phyloP scores from a whole-genome alignment of 2,113 vertebrate genomes.

The Ameiurus melas region DNA sequence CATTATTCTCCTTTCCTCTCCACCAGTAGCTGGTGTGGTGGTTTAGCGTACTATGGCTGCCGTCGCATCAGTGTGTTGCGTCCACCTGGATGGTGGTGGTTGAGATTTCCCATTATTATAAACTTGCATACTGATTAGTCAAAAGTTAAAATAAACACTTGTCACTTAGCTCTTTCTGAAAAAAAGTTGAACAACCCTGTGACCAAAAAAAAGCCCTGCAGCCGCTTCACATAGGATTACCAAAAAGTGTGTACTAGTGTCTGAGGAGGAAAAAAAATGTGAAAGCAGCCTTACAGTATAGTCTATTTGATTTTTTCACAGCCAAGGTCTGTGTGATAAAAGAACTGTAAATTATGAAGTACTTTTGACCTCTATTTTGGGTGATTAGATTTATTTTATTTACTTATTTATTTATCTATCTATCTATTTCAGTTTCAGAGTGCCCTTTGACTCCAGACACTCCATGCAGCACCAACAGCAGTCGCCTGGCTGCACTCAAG shows the following conservation, averaged over 20 bases:
- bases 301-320: neutral
- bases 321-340: neutral
- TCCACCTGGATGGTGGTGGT: no score
- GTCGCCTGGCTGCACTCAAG: constrained; percentile 82
- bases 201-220: neutral
- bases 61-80: no score
- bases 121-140: neutral
- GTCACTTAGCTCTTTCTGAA: neutral
- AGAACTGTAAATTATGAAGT: neutral
- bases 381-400: neutral
- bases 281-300: neutral
- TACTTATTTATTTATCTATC: neutral
- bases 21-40: no score
- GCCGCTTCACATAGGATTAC: neutral
- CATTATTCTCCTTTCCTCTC: no score
- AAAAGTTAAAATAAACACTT: neutral
- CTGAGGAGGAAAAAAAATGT: neutral
- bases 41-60: no score
- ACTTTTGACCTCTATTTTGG: neutral
- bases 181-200: neutral
- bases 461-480: constrained; percentile 81
- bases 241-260: neutral
- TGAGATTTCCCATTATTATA: no score
- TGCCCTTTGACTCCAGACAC: constrained; percentile 85
- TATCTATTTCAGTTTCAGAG: constrained; percentile 66